phyloP scores from a whole-genome alignment of 2,113 vertebrate genomes.

The Cyprinodon variegatus region DNA sequence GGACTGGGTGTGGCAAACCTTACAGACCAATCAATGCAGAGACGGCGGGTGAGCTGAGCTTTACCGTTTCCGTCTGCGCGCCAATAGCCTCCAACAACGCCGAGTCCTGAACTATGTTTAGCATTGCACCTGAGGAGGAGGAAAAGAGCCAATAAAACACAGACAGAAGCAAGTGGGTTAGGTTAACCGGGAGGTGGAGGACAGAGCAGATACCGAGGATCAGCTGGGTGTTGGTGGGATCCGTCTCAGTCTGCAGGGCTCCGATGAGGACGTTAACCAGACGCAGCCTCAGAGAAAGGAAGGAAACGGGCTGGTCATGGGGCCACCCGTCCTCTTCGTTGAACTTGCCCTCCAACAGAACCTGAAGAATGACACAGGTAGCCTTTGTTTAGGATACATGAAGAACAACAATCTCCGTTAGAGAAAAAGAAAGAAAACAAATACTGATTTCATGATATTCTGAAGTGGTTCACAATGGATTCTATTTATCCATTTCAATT shows the following conservation, averaged over 20 bases:
- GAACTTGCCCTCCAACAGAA: slow-evolving; percentile 95
- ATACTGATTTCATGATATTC: no score
- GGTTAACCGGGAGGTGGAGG: not conserved
- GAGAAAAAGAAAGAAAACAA: no score
- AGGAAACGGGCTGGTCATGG: slow-evolving; percentile 92
- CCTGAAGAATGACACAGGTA: slow-evolving; percentile 70
- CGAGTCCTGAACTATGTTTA: slow-evolving; percentile 97
- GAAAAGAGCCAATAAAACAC: not conserved
- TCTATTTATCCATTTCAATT: no score
- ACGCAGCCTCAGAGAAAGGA: slow-evolving; percentile 91
- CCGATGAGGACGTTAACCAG: slow-evolving; percentile 96
- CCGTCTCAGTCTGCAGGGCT: slow-evolving; percentile 94
- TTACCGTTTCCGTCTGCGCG: slow-evolving; percentile 91
- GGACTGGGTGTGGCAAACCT: not conserved
- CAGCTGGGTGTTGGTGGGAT: slow-evolving; percentile 96
- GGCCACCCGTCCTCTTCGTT: slow-evolving; percentile 90
- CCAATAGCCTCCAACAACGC: slow-evolving; percentile 93
- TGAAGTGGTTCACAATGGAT: no score
- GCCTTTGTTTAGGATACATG: not conserved
- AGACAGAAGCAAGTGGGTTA: not conserved
- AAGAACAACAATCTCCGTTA: not conserved
- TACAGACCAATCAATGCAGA: not conserved
- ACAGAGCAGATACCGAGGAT: slow-evolving; percentile 84
- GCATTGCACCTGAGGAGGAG: slow-evolving; percentile 88
- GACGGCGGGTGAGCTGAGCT: slow-evolving; percentile 24